Conservation (phyloP, 1,140 invertebrate species). For the Atta cephalotes region DNA sequence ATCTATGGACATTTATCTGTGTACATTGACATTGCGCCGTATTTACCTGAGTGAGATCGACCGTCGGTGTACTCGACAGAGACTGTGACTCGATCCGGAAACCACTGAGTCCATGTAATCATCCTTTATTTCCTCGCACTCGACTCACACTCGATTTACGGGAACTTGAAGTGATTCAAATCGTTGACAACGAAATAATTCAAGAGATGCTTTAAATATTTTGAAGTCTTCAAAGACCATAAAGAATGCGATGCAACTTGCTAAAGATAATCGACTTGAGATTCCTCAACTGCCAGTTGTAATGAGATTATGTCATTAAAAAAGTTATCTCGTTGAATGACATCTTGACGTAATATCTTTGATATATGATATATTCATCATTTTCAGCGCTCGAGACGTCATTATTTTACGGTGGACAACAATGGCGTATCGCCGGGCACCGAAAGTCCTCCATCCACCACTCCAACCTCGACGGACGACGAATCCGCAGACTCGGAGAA, state of each 20-base stretch:
- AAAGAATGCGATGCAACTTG: slow-evolving; percentile 16
- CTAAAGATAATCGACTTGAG: not conserved
- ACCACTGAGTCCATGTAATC: not conserved
- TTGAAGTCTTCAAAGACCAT: not conserved
- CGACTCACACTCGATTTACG: slow-evolving; percentile 16
- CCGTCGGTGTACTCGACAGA: not conserved
- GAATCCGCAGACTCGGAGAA: slow-evolving; percentile 25
- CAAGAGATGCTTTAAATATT: slow-evolving; percentile 1
- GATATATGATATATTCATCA: slow-evolving; percentile 67
- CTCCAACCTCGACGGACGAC: slow-evolving; percentile 45
- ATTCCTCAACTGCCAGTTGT: not conserved
- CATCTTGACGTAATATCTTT: slow-evolving; percentile 36
- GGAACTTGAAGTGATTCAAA: slow-evolving; percentile 22
- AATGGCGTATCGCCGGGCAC: slow-evolving; percentile 51
- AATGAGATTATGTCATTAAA: slow-evolving; percentile 8
- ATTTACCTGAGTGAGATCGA: slow-evolving; percentile 39
- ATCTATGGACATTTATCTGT: slow-evolving; percentile 15
- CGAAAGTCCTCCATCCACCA: slow-evolving; percentile 44
- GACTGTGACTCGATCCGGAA: slow-evolving; percentile 22
- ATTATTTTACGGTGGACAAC: slow-evolving; percentile 71
- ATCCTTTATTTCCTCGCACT: not conserved
- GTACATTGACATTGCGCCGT: slow-evolving; percentile 29
- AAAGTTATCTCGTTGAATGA: not conserved
- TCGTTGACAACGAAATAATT: slow-evolving; percentile 36
- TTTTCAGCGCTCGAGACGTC: slow-evolving; percentile 79